Base-by-base conservation (phyloP, 2,113 vertebrate species). In the Chamaetylas fuelleborni region DNA sequence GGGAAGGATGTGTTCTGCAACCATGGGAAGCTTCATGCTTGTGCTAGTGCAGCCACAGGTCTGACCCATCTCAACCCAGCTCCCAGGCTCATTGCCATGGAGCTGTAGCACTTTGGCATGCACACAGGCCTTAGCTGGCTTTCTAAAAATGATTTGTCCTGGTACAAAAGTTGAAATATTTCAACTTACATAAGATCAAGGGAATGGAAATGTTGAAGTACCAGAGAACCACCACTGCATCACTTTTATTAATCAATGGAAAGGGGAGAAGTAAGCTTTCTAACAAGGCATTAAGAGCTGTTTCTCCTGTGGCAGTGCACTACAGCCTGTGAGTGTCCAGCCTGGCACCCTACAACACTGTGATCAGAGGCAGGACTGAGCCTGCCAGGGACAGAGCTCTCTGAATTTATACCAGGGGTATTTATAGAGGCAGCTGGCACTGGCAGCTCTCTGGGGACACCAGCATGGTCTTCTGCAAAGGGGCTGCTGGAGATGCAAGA, bases 361-460 rank as follows among this genome's bases (percentile, higher is more conserved):
- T 43, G 88, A 95, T 82, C 64, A 4, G 90, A 97, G 93, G 64
- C 81, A 97, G 66, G 28, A 67, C 53, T 76, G 81, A 53, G 73
- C 48, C 71, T 90, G 87, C 70, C 66, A 90, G 78, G 48, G 78
- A 64, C 7, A 0, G 1, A 87, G n/a, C 40, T 53, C 79, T 76
- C 65, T 28, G 70, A 48, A 60, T 95, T 93, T 86, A 90, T 73
- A 94, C 77, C 77, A 87, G 31, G 25, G 73, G 28, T 95, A 95
- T 95, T 93, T 95, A 87, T 82, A 92, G 78, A 91, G 48, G 51
- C 80, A 94, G 83, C 83, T 91, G 81, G 88, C 86, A 88, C 86
- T 65, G 61, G 61, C 57, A 93, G 70, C 33, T 86, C 77, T 84
- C 84, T 1, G 10, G 48, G 80, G 91, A 81, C 36, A 74, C 14